Percentiles rank a stretch among this genome's conserved stretches.
phyloP scores from a whole-genome alignment of 1,140 invertebrate species.

The Melanaphis sacchari region DNA sequence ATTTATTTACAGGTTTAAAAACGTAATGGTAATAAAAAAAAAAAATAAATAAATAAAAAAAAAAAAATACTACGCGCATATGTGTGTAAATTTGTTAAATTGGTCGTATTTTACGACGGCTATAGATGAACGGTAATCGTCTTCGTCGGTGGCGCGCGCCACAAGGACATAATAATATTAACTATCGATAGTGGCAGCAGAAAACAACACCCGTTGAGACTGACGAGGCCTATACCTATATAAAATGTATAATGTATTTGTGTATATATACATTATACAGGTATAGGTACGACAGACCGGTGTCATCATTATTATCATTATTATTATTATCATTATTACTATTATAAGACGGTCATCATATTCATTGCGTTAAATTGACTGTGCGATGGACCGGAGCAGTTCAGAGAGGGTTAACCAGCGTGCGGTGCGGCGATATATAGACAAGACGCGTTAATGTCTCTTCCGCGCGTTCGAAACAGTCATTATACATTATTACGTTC shows the following conservation, averaged over 20 bases:
- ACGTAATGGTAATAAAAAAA: neutral
- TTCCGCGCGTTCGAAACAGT: conserved; percentile 30
- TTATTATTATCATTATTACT: conserved; percentile 33
- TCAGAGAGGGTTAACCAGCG: neutral
- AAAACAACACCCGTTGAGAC: conserved; percentile 19
- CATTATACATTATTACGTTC: conserved; percentile 49
- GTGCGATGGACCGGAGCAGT: conserved; percentile 25
- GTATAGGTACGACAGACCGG: neutral
- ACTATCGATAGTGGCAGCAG: conserved; percentile 31
- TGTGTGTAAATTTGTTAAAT: conserved; percentile 29
- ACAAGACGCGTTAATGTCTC: conserved; percentile 50
- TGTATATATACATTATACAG: neutral
- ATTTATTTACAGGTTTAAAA: conserved; percentile 32
- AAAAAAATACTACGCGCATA: neutral
- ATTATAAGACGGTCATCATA: conserved; percentile 38
- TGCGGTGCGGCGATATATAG: neutral
- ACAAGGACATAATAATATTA: conserved; percentile 27
- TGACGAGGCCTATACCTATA: neutral
- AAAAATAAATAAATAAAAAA: neutral
- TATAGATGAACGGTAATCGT: conserved; percentile 23
- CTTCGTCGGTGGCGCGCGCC: conserved; percentile 45
- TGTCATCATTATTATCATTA: conserved; percentile 30
- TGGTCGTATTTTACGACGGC: conserved; percentile 15
- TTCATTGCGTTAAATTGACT: conserved; percentile 45
- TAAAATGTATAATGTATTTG: no score